Conservation (phyloP, 2,888 invertebrate species). For the Erannis defoliaria region DNA sequence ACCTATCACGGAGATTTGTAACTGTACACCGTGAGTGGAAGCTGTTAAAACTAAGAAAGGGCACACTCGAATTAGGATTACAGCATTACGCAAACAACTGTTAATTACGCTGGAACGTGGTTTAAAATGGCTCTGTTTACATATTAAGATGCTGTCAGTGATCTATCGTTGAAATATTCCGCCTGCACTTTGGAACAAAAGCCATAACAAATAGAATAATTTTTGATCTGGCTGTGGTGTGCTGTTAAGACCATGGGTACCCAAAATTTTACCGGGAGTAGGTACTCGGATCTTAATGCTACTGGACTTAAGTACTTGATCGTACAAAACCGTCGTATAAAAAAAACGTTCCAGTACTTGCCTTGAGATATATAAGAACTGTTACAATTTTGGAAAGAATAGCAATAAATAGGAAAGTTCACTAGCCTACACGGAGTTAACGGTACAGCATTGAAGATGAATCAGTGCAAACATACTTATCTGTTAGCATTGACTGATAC, state of each 20-base stretch:
- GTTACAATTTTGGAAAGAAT: neutral
- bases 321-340: too few species aligned
- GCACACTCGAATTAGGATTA: slow-evolving; percentile 1
- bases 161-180: neutral
- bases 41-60: neutral
- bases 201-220: neutral
- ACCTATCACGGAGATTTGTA: slow-evolving; percentile 64
- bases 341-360: neutral
- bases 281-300: too few species aligned
- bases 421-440: slow-evolving; percentile 13
- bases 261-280: too few species aligned
- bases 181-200: neutral
- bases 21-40: slow-evolving; percentile 52
- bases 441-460: slow-evolving; percentile 3
- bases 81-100: too few species aligned
- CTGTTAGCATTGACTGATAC: slow-evolving; percentile 18
- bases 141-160: too few species aligned
- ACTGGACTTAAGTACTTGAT: too few species aligned
- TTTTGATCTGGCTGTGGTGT: too few species aligned
- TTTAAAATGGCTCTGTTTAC: too few species aligned
- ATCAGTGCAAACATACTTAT: slow-evolving; percentile 1
- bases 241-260: neutral
- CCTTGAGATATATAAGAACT: neutral
- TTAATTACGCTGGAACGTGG: neutral
- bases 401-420: slow-evolving; percentile 6